Evolutionary conservation across 2,797 vertebrate species (phyloP).

Genomic region (Cetoscarus ocellatus): DNA sequence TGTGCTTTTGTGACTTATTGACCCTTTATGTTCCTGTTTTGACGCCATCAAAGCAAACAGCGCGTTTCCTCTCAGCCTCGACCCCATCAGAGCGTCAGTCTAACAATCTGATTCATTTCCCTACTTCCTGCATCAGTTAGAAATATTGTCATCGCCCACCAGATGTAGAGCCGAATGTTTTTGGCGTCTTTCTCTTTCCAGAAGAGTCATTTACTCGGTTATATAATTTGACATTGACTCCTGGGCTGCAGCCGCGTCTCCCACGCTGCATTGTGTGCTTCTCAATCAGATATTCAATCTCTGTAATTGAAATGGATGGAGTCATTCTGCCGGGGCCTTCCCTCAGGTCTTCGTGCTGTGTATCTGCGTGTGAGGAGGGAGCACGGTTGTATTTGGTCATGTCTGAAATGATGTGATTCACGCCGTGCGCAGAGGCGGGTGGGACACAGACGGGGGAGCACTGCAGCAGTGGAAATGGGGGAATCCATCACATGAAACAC

Average conservation of each 20-base stretch:
- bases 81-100: slow-evolving; percentile 8
- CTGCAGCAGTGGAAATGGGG: slow-evolving; percentile 43
- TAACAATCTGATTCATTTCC: slow-evolving; percentile 7
- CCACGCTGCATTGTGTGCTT: slow-evolving; percentile 46
- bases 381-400: slow-evolving; percentile 29
- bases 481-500: slow-evolving; percentile 19
- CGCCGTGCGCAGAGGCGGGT: slow-evolving; percentile 35
- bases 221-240: slow-evolving; percentile 72
- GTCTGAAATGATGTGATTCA: slow-evolving; percentile 59
- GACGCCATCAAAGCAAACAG: slow-evolving; percentile 1
- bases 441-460: slow-evolving; percentile 39
- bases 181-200: slow-evolving; percentile 51
- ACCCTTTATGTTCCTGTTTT: not conserved
- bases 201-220: slow-evolving; percentile 65
- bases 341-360: slow-evolving; percentile 42
- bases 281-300: slow-evolving; percentile 68
- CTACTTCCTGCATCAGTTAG: slow-evolving; percentile 15
- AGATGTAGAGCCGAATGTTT: slow-evolving; percentile 48
- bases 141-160: slow-evolving; percentile 47
- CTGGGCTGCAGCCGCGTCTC: slow-evolving; percentile 49
- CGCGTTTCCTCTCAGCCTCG: not conserved
- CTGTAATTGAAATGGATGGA: slow-evolving; percentile 76
- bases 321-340: slow-evolving; percentile 64
- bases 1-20: not conserved
- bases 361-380: slow-evolving; percentile 5